Conservation (phyloP, 2,888 invertebrate genomes). For the Leucoptera coffeella region DNA sequence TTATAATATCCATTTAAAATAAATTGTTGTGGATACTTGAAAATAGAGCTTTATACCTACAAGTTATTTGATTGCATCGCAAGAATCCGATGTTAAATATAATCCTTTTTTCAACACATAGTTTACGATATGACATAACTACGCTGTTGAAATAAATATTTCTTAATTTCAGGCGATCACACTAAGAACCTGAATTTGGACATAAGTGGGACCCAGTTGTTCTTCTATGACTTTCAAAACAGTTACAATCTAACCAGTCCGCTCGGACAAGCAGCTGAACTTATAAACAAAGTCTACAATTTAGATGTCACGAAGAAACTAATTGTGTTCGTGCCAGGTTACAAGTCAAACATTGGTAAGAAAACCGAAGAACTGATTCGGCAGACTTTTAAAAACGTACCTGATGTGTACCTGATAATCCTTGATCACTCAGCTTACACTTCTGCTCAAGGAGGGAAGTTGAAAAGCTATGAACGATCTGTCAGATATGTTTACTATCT, state of each 20-base stretch:
- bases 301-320: constrained; percentile 22
- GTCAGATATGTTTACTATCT: constrained; percentile 32
- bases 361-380: constrained; percentile 24
- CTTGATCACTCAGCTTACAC: constrained; percentile 37
- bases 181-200: constrained; percentile 19
- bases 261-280: constrained; percentile 19
- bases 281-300: constrained; percentile 16
- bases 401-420: constrained; percentile 34
- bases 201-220: constrained; percentile 22
- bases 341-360: constrained; percentile 29
- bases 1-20: too few species aligned
- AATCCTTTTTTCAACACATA: too few species aligned
- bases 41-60: too few species aligned
- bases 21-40: too few species aligned
- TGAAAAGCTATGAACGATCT: constrained; percentile 31
- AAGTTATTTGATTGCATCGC: too few species aligned
- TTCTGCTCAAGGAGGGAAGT: constrained; percentile 20
- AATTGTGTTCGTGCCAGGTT: constrained; percentile 31
- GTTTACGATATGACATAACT: too few species aligned
- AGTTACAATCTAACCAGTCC: constrained; percentile 14
- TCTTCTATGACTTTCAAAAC: constrained; percentile 26
- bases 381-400: constrained; percentile 21
- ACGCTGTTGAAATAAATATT: too few species aligned
- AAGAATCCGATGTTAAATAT: too few species aligned
- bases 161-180: constrained; percentile 25